Base-by-base conservation (phyloP, 2,888 invertebrate genomes). In the Drosophila neutralis region DNA sequence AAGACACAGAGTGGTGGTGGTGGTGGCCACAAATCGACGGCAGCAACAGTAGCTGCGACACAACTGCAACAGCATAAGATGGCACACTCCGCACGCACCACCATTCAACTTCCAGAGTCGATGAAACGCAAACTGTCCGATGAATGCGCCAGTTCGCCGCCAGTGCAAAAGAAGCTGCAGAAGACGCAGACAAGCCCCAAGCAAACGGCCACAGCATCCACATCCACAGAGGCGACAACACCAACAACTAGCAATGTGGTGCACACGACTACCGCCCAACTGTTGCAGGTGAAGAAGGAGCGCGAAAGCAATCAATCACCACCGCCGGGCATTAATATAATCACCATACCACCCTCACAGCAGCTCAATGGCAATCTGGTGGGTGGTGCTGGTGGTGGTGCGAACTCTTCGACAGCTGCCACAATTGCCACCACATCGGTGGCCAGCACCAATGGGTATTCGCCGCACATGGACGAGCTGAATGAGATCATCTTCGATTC, bases 401-500 rank as follows among this genome's bases (percentile, higher is more conserved):
- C 78, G n/a, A 84, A 89, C 11, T 87, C 90, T 0, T 89, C 91
- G 8, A 87, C 87, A 36, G 89, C 86, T 33, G 90, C 91, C 21
- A 88, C 91, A 6, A 82, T 89, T 54, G 90, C 90, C 11, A 85
- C 91, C 21, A 86, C 91, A 62, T 90, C 91, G 11, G 84, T 83
- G 60, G 87, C 83, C 29, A 84, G 87, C 48, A 90, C 92, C 36
- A 92, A 92, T 70, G 92, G 92, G 10, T 92, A 85, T 53, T 92
- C 91, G 51, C 89, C 92, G 35, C 92, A 90, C 40, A 82, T 92
- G 15, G 92, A 92, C 21, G 92, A 92, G 18, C 78, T 91, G 35
- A 92, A 91, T 67, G 92, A 92, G 54, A 92, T 92, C 13, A 92
- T 92, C 33, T 92, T 92, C 45, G 92, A 92, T 52, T 70, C 81